These are phyloP conservation scores for Tanypteryx hageni DNA, from an alignment of 2,888 invertebrate genomes.

Conservation along the genomic window DNA sequence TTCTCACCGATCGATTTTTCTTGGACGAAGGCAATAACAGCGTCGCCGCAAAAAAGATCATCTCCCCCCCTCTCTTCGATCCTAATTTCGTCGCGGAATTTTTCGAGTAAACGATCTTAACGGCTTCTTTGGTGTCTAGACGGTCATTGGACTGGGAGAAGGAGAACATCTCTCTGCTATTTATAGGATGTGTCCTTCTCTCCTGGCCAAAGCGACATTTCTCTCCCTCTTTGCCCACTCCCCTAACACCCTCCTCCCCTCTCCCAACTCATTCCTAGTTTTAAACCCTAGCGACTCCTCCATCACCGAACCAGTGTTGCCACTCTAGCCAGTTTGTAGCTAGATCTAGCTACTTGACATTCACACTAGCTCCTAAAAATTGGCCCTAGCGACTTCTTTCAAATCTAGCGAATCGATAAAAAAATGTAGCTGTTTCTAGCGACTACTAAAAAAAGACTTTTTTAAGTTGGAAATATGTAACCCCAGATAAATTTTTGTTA, in stretches of 20 bases:
- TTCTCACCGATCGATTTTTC: neutral
- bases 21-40: neutral
- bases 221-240: neutral
- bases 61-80: neutral
- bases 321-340: too few species aligned
- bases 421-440: too few species aligned
- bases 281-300: too few species aligned
- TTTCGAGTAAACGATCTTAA: neutral
- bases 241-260: neutral
- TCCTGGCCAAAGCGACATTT: neutral
- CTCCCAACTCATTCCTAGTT: neutral
- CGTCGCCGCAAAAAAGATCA: neutral
- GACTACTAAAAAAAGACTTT: too few species aligned
- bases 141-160: conserved; percentile 24
- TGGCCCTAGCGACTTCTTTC: too few species aligned
- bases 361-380: too few species aligned
- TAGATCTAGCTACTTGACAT: too few species aligned
- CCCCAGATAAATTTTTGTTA: too few species aligned
- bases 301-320: too few species aligned
- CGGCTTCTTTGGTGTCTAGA: conserved; percentile 5
- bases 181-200: neutral
- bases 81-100: neutral
- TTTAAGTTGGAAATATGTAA: too few species aligned
- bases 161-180: neutral
- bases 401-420: too few species aligned